A percentile compares a stretch with the other conserved stretches of the same genome.
Evolutionary conservation across 2,888 invertebrate genomes (phyloP).

Genomic region (Bombylius discolor): DNA sequence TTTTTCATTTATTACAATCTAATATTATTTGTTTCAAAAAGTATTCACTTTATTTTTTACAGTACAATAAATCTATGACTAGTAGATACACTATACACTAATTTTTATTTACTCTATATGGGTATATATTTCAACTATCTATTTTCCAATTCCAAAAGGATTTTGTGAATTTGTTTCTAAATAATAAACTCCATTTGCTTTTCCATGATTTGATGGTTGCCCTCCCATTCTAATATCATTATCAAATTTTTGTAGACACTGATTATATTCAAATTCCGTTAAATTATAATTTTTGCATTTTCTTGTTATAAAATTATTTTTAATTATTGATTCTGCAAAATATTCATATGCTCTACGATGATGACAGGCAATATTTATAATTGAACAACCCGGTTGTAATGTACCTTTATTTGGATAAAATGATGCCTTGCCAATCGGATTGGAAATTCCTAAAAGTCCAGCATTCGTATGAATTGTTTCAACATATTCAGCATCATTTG

Average conservation of each 20-base stretch:
- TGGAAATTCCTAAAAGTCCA: slow-evolving; percentile 23
- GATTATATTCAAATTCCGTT: slow-evolving; percentile 19
- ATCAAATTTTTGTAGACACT: slow-evolving; percentile 23
- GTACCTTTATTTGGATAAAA: slow-evolving; percentile 43
- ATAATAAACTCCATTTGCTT: slow-evolving; percentile 5
- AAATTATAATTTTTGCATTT: slow-evolving; percentile 42
- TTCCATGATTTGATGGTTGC: slow-evolving; percentile 7
- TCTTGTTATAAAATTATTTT: slow-evolving; percentile 41
- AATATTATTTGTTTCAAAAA: too few relatives aligned
- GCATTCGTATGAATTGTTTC: slow-evolving; percentile 15
- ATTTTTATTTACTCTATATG: too few relatives aligned
- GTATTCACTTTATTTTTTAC: too few relatives aligned
- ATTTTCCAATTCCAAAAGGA: too few relatives aligned
- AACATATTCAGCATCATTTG: too few relatives aligned
- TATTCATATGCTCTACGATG: slow-evolving; percentile 50
- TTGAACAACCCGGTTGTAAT: slow-evolving; percentile 41
- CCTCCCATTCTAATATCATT: slow-evolving; percentile 6
- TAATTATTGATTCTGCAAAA: slow-evolving; percentile 51
- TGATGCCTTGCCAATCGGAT: slow-evolving; percentile 35
- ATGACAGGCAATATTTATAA: slow-evolving; percentile 4
- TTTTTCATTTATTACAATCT: too few relatives aligned
- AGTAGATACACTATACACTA: too few relatives aligned
- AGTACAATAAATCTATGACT: too few relatives aligned
- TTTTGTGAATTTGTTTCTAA: slow-evolving; percentile 1
- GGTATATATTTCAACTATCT: slow-evolving; percentile 19